Percentiles rank a stretch among this genome's conserved stretches.
phyloP scores from a whole-genome alignment of 1,140 invertebrate genomes.

The Sycobia sp. region DNA sequence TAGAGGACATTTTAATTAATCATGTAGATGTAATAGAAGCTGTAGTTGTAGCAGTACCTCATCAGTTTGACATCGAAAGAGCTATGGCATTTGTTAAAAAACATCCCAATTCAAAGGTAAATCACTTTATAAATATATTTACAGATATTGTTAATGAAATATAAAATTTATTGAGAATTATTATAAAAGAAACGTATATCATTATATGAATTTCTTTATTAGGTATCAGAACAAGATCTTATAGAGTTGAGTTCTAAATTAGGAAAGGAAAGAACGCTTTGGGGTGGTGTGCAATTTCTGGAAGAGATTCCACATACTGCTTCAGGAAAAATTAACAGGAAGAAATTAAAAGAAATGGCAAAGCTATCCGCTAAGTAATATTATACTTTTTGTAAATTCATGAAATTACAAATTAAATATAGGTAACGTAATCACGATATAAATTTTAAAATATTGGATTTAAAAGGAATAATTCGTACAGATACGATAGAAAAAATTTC shows the following conservation, averaged over 20 bases:
- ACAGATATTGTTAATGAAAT: no score
- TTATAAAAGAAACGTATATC: no score
- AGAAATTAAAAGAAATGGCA: slow-evolving; percentile 53
- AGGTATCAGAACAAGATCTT: slow-evolving; percentile 48
- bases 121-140: no score
- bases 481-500: no score
- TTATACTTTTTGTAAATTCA: no score
- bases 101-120: slow-evolving; percentile 46
- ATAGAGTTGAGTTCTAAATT: slow-evolving; percentile 45
- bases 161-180: no score
- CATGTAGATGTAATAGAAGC: slow-evolving; percentile 71
- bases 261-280: slow-evolving; percentile 59
- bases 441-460: no score
- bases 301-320: slow-evolving; percentile 67
- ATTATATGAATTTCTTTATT: neutral
- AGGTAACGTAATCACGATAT: no score
- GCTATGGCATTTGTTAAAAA: slow-evolving; percentile 68
- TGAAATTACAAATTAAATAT: no score
- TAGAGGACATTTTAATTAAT: slow-evolving; percentile 70
- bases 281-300: slow-evolving; percentile 66
- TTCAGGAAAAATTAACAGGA: slow-evolving; percentile 69
- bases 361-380: slow-evolving; percentile 6
- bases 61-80: slow-evolving; percentile 66
- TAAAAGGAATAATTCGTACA: no score
- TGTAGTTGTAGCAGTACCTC: slow-evolving; percentile 71